Base-by-base conservation (phyloP, 2,888 invertebrate genomes). In the Drosophila macrothrix region DNA sequence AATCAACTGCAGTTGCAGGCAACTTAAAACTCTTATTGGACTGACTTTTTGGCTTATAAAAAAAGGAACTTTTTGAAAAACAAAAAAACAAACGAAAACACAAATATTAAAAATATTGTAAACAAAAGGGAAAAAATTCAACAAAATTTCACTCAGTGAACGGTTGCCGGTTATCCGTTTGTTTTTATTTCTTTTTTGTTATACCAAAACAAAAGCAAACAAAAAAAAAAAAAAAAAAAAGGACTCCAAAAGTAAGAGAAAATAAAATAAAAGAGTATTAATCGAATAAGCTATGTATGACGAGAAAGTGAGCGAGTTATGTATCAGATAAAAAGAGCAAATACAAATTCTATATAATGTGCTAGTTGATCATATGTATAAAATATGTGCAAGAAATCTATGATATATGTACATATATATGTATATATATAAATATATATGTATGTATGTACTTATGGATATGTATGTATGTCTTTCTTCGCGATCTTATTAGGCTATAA, bases 1-100 rank as follows among this genome's bases (percentile, higher is more conserved):
- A 91, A 84, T 90, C 91, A 90, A 82, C 86, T 89, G 88, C 92
- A 92, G 89, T 92, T 91, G 91, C 84, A 88, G 91, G 84, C 89
- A 92, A 91, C 90, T 88, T 88, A 83, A 89, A 88, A 91, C 80
- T 82, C 86, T 91, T 91, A 88, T 88, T 88, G 88, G 88, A 88
- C 88, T 88, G 88, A 88, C 89, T 88, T 88, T 87, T 88, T 90
- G 91, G 90, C 90, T 90, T 90, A 90, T 67, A 81, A 80, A 90
- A 88, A 90, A 90, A 76, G 69, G 65, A 80, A 87, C 69, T 85
- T 91, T 91, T 86, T 87, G 68, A 71, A 85, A 85, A 84, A 46
- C 22, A 46, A 16, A 35, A 84, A 84, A 66, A 59, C 43, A 56
- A 67, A 66, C 69, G 61, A 76, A 73, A 67, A 75, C 37, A 80